A percentile compares a stretch with the other conserved stretches of the same genome.
Conservation (phyloP, 2,888 invertebrate species). For the Lymantria monacha region DNA sequence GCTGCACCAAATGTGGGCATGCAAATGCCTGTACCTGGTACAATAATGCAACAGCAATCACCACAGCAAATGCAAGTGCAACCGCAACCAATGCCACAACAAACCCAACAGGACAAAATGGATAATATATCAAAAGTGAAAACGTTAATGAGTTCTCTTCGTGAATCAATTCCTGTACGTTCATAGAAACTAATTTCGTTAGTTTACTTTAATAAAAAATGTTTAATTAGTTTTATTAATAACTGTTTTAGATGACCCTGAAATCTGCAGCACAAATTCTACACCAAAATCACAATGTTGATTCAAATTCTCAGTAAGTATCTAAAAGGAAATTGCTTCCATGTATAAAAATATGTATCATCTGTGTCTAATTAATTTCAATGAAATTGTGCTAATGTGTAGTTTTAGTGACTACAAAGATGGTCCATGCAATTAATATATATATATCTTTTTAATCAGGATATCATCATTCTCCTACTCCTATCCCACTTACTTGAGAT, state of each 20-base stretch:
- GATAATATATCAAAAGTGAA: slow-evolving; percentile 95
- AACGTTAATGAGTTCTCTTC: slow-evolving; percentile 88
- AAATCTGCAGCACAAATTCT: slow-evolving; percentile 94
- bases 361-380: too few species aligned
- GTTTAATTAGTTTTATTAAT: neutral
- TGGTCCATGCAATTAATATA: too few species aligned
- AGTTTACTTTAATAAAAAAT: neutral
- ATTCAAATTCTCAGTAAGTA: slow-evolving; percentile 89
- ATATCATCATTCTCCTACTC: too few species aligned
- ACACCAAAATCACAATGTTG: slow-evolving; percentile 93
- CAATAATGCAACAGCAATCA: slow-evolving; percentile 67
- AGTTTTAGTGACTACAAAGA: too few species aligned
- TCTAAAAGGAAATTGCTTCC: neutral
- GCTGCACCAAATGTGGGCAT: slow-evolving; percentile 67
- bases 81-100: slow-evolving; percentile 70
- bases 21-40: slow-evolving; percentile 69
- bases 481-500: too few species aligned
- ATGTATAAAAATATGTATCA: too few species aligned
- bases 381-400: too few species aligned
- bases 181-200: neutral
- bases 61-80: slow-evolving; percentile 57
- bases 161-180: slow-evolving; percentile 90
- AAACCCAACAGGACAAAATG: slow-evolving; percentile 86
- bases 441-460: too few species aligned
- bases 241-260: slow-evolving; percentile 85